A percentile compares a stretch with the other conserved stretches of the same genome.
Evolutionary conservation across 2,797 vertebrate species (phyloP).

Genomic region (Danio kyathit): DNA sequence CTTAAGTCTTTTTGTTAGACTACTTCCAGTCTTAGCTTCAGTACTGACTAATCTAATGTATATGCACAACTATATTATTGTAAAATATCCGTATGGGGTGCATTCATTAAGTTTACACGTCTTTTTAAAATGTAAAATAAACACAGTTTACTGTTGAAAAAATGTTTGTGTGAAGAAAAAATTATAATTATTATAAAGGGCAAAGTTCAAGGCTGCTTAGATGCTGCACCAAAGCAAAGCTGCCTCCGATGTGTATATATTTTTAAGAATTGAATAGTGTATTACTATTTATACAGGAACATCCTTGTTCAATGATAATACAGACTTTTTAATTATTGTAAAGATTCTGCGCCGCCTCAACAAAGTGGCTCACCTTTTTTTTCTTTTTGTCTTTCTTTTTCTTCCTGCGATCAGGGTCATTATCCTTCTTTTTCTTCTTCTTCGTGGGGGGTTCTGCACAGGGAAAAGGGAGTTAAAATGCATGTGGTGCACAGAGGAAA

Average conservation of each 20-base stretch:
- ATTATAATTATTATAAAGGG: background rate
- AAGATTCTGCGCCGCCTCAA: background rate
- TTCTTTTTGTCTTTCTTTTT: slow-evolving; percentile 99
- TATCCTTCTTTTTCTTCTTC: slow-evolving; percentile 98
- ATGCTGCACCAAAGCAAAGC: background rate
- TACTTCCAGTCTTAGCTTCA: too few relatives aligned
- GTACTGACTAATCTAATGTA: too few relatives aligned
- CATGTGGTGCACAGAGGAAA: too few relatives aligned
- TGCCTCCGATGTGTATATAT: background rate
- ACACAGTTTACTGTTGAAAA: too few relatives aligned
- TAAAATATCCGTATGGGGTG: too few relatives aligned
- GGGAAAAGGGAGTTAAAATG: background rate
- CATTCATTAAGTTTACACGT: too few relatives aligned
- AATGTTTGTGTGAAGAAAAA: too few relatives aligned
- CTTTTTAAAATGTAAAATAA: too few relatives aligned
- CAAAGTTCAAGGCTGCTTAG: background rate
- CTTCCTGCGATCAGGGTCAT: slow-evolving; percentile 94
- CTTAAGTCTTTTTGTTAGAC: too few relatives aligned
- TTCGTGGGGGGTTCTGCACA: slow-evolving; percentile 94
- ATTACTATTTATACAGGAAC: background rate
- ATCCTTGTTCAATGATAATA: background rate
- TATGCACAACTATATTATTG: too few relatives aligned
- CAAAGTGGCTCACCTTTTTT: slow-evolving; percentile 85
- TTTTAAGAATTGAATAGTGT: background rate
- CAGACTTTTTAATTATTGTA: too few relatives aligned